These are phyloP conservation scores for Eristalis pertinax DNA, from an alignment of 2,888 invertebrate genomes.

Conservation along the genomic window DNA sequence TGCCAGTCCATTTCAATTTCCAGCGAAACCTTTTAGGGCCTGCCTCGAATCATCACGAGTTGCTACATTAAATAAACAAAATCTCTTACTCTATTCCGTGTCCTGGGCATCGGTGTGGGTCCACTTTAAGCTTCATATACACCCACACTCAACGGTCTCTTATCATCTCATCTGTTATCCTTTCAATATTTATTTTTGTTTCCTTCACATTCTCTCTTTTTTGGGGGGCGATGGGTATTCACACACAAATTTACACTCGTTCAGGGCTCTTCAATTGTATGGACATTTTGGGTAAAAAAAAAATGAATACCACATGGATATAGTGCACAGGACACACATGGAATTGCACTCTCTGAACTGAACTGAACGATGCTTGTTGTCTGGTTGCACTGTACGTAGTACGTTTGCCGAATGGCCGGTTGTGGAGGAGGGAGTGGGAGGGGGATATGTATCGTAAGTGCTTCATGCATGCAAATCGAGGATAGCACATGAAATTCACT, in stretches of 20 bases:
- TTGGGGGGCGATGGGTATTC: neutral
- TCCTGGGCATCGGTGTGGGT: neutral
- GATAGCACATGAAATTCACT: neutral
- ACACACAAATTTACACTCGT: neutral
- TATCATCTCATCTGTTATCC: slow-evolving; percentile 14
- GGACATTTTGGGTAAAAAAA: neutral
- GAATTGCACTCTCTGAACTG: neutral
- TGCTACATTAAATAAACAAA: neutral
- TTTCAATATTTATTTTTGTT: neutral
- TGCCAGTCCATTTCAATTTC: neutral
- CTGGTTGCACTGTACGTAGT: neutral
- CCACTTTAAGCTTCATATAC: neutral
- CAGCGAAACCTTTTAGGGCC: neutral
- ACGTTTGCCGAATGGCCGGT: neutral
- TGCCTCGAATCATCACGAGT: neutral
- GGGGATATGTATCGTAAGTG: neutral
- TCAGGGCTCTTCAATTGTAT: neutral
- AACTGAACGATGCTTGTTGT: neutral
- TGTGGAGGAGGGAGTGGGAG: too few relatives aligned
- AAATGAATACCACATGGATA: neutral
- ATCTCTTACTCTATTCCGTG: neutral
- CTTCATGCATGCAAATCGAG: neutral
- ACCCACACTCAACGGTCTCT: neutral
- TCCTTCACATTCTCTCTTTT: neutral
- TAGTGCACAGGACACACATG: neutral